Evolutionary conservation across 2,113 vertebrate genomes (phyloP).

Genomic region (Sander vitreus): DNA sequence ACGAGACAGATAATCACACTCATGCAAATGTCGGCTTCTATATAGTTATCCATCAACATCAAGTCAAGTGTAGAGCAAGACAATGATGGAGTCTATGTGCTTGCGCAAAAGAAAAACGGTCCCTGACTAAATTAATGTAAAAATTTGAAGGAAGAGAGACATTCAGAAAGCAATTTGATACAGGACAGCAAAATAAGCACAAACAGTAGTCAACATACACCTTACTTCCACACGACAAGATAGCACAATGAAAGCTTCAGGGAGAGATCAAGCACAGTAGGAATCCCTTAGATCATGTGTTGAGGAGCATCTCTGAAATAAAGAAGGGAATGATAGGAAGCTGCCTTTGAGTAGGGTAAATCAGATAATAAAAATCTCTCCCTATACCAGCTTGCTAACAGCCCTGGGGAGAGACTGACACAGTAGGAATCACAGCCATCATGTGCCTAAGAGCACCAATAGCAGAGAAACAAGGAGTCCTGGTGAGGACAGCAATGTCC

Average conservation of each 20-base stretch:
- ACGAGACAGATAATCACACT: not conserved
- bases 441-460: not conserved
- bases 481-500: not conserved
- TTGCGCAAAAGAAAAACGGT: no score
- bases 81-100: no score
- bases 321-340: not conserved
- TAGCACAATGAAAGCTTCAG: not conserved
- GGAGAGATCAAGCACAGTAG: not conserved
- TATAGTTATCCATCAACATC: not conserved
- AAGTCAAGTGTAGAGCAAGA: not conserved
- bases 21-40: not conserved
- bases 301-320: conserved; percentile 3
- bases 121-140: not conserved
- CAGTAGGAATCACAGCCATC: conserved; percentile 15
- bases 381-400: conserved; percentile 2
- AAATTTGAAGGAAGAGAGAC: not conserved
- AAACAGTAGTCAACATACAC: not conserved
- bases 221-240: not conserved
- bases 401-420: conserved; percentile 4
- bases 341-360: not conserved
- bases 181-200: not conserved
- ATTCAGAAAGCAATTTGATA: not conserved
- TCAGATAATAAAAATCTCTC: conserved; percentile 1
- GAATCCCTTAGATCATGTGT: conserved; percentile 7
- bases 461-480: conserved; percentile 15